Base-by-base conservation (phyloP, 2,888 invertebrate species). In the Mylabris sibirica region DNA sequence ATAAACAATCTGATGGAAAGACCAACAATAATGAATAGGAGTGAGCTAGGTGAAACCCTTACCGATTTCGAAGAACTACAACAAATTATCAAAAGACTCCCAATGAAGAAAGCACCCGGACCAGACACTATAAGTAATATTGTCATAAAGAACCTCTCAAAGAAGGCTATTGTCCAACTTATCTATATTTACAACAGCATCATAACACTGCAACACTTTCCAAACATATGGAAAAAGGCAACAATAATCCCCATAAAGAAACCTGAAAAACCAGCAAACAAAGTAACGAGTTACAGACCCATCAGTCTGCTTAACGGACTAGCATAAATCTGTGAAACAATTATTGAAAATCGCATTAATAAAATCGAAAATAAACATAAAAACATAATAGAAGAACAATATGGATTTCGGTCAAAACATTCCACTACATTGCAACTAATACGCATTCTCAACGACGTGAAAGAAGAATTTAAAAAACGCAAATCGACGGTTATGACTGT, bases 321-420 rank as follows among this genome's bases (percentile, higher is more conserved):
- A n/a, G 67, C 75, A 34, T 78, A 79, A 68, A 12, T 79, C 3
- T 63, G 74, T 12, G 79, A 80, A 63, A 66, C 63, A 62, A 59
- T 74, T 8, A 65, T 77, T n/a, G 24, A 57, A 17, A 14, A 4
- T 24, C 60, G 65, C 5, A n/a, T 65, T 1, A n/a, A 22, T 26
- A 22, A 65, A 59, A 74, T 57, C 57, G 66, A 8, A 38, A 72
- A 57, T 1, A n/a, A 6, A 24, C 35, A 59, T 12, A 64, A 67
- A 17, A 35, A 59, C 8, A 9, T 67, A 14, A 14, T 38, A 1
- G 57, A 66, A 5, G 62, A 77, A 38, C 81, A 81, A 70, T 79
- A 77, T 65, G 79, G 80, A 6, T 81, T 82, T 69, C 44, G 79
- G 24, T 61, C 53, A 60, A 63, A 69, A 11, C 79, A 78, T 63